Percentiles rank a stretch among this genome's conserved stretches.
These are phyloP conservation scores for Ophion costatus DNA, from an alignment of 2,888 invertebrate species.

Conservation along the genomic window DNA sequence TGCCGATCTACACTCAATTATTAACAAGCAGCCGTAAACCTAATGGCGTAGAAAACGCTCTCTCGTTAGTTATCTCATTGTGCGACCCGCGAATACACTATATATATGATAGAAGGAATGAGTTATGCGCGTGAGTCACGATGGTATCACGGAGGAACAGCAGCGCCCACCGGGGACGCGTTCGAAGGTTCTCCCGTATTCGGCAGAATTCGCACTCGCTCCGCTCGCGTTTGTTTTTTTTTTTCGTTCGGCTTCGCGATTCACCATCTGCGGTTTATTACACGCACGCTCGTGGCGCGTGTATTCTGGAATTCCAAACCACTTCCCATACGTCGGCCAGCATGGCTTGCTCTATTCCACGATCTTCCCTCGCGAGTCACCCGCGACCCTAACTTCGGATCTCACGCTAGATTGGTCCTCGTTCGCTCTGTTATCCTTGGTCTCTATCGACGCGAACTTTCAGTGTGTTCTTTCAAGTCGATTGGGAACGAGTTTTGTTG, in stretches of 20 bases:
- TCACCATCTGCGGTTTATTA: slow-evolving; percentile 61
- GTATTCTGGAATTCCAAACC: slow-evolving; percentile 50
- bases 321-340: slow-evolving; percentile 26
- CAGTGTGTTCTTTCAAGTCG: background rate
- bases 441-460: background rate
- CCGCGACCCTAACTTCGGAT: background rate
- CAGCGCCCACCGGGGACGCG: slow-evolving; percentile 54
- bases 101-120: slow-evolving; percentile 74
- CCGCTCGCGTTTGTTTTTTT: slow-evolving; percentile 9
- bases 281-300: slow-evolving; percentile 42
- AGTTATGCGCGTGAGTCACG: slow-evolving; percentile 70
- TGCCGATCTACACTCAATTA: background rate
- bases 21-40: background rate
- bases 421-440: background rate
- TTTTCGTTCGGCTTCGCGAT: slow-evolving; percentile 35
- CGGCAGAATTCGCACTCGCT: slow-evolving; percentile 55
- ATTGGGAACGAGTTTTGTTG: background rate
- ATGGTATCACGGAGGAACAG: slow-evolving; percentile 32
- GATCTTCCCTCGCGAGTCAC: background rate
- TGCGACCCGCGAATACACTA: slow-evolving; percentile 25
- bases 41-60: slow-evolving; percentile 6
- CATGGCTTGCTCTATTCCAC: background rate
- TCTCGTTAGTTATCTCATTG: slow-evolving; percentile 30
- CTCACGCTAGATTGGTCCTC: background rate
- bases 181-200: slow-evolving; percentile 60